These are phyloP conservation scores for Ficedula albicollis DNA, from an alignment of 2,797 vertebrate species.

Conservation along the genomic window DNA sequence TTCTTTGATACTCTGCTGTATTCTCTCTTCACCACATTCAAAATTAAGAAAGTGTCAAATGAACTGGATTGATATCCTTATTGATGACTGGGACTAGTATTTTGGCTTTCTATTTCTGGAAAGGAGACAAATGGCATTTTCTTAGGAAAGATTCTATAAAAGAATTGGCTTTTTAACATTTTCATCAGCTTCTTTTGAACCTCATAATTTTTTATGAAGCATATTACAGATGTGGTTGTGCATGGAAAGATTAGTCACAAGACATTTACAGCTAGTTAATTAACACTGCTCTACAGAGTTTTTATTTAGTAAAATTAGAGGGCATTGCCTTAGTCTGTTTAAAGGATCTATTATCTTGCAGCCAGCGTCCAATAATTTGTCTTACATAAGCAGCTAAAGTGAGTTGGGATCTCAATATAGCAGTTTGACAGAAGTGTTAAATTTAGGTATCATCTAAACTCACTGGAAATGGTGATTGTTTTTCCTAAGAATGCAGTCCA, in stretches of 20 bases:
- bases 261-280: not conserved
- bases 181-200: not conserved
- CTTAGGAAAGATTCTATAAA: not conserved
- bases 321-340: not conserved
- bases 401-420: not conserved
- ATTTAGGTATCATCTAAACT: not conserved
- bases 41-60: not conserved
- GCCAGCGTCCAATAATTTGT: not conserved
- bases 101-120: not conserved
- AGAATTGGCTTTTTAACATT: not conserved
- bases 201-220: not conserved
- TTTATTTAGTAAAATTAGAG: constrained; percentile 29
- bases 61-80: not conserved
- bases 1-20: not conserved
- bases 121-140: not conserved
- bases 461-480: not conserved
- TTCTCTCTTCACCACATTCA: not conserved
- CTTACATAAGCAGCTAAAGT: not conserved
- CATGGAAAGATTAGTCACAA: not conserved
- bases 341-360: not conserved
- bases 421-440: constrained; percentile 8
- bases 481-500: not conserved
- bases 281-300: not conserved
- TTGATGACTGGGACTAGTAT: not conserved
- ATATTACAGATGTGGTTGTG: not conserved